Evolutionary conservation across 2,797 vertebrate genomes (phyloP).

Genomic region (Coregonus sp.): DNA sequence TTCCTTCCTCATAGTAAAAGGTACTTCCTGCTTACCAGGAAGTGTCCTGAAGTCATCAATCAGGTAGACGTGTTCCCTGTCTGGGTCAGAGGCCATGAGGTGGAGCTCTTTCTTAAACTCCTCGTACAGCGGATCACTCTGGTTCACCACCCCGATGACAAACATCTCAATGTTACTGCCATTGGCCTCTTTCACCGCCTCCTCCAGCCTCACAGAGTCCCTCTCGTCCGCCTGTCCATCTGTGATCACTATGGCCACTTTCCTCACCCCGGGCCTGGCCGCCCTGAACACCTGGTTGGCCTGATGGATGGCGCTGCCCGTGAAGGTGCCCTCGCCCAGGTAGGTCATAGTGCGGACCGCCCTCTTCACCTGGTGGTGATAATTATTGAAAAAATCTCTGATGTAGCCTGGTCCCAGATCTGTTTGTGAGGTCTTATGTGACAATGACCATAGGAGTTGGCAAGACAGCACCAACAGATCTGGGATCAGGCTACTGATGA

Average conservation of each 20-base stretch:
- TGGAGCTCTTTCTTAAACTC: conserved; percentile 80
- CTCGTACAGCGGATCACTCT: conserved; percentile 72
- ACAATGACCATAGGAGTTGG: no score
- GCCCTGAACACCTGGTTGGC: conserved; percentile 73
- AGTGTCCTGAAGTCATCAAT: conserved; percentile 77
- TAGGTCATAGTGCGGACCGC: conserved; percentile 81
- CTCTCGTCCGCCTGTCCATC: conserved; percentile 82
- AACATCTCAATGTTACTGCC: conserved; percentile 75
- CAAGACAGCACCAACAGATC: no score
- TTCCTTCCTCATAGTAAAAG: neutral
- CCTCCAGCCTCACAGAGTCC: conserved; percentile 72
- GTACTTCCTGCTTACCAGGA: conserved; percentile 54
- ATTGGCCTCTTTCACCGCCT: conserved; percentile 68
- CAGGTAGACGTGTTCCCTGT: conserved; percentile 76
- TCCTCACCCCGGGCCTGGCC: conserved; percentile 69
- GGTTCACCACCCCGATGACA: conserved; percentile 83
- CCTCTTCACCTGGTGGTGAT: conserved; percentile 68
- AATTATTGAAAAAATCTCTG: neutral
- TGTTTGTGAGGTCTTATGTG: neutral
- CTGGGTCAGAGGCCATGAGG: conserved; percentile 81
- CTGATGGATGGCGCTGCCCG: conserved; percentile 78
- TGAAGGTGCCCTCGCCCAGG: conserved; percentile 85
- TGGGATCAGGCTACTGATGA: no score
- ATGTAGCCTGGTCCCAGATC: neutral
- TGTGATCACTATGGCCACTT: conserved; percentile 83